A percentile compares a stretch with the other conserved stretches of the same genome.
phyloP scores from a whole-genome alignment of 2,797 vertebrate species.

The Pempheris klunzingeri region DNA sequence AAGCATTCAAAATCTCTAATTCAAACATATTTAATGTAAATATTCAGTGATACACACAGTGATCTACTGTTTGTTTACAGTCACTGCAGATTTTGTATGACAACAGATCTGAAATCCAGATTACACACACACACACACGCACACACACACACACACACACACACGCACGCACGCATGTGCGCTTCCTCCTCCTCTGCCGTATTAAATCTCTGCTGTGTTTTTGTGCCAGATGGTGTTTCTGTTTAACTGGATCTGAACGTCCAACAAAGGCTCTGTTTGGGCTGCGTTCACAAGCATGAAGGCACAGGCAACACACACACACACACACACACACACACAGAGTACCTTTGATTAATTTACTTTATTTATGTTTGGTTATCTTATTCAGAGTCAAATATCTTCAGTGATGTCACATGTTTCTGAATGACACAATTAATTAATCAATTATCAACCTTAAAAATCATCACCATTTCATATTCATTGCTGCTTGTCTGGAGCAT shows the following conservation, averaged over 20 bases:
- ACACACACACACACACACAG: constrained; percentile 13
- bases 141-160: constrained; percentile 41
- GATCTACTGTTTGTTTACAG: constrained; percentile 63
- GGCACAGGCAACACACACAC: neutral
- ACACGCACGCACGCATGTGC: constrained; percentile 23
- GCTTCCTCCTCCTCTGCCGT: constrained; percentile 51
- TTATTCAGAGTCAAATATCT: neutral
- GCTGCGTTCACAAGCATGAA: constrained; percentile 15
- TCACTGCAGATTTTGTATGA: constrained; percentile 63
- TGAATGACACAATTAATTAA: too few species aligned
- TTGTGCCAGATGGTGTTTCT: constrained; percentile 71
- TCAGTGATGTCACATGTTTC: neutral
- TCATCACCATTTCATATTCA: too few species aligned
- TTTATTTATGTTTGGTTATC: neutral
- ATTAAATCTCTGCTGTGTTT: constrained; percentile 59
- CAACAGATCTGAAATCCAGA: constrained; percentile 70
- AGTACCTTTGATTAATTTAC: too few species aligned
- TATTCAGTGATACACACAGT: neutral
- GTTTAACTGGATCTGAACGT: constrained; percentile 55
- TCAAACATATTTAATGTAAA: neutral
- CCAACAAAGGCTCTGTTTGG: constrained; percentile 40
- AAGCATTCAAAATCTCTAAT: neutral
- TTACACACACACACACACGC: constrained; percentile 51
- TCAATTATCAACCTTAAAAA: too few species aligned
- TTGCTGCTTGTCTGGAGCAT: too few species aligned